Conservation (phyloP, 2,797 vertebrate genomes). For the Eutrigla gurnardus region DNA sequence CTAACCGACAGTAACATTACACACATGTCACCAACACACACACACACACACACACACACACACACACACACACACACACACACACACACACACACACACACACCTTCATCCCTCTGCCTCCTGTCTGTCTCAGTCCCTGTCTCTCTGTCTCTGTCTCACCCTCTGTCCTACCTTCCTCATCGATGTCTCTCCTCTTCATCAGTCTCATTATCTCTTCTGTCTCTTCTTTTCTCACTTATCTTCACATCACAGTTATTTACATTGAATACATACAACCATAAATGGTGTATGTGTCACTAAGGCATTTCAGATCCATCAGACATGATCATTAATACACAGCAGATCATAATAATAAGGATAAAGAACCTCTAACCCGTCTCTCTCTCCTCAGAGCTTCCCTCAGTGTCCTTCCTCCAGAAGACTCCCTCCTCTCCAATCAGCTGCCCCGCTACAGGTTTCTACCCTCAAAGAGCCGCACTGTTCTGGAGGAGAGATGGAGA, state of each 20-base stretch:
- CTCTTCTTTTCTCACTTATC: neutral
- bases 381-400: neutral
- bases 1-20: neutral
- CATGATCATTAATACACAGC: neutral
- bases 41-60: no score
- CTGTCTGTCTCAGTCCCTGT: neutral
- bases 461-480: neutral
- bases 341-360: neutral
- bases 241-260: neutral
- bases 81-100: no score
- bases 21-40: no score
- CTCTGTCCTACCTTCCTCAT: neutral
- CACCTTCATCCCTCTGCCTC: neutral
- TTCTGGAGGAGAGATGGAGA: constrained; percentile 17
- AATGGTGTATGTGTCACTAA: neutral
- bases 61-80: no score
- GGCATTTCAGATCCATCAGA: neutral
- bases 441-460: constrained; percentile 11
- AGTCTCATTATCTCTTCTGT: neutral
- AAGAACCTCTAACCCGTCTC: neutral
- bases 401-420: constrained; percentile 3
- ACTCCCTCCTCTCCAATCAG: constrained; percentile 1
- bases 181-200: neutral
- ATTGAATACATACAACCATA: neutral
- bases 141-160: no score